Conservation (phyloP, 2,888 invertebrate genomes). For the Drosophila pseudotalamancana region DNA sequence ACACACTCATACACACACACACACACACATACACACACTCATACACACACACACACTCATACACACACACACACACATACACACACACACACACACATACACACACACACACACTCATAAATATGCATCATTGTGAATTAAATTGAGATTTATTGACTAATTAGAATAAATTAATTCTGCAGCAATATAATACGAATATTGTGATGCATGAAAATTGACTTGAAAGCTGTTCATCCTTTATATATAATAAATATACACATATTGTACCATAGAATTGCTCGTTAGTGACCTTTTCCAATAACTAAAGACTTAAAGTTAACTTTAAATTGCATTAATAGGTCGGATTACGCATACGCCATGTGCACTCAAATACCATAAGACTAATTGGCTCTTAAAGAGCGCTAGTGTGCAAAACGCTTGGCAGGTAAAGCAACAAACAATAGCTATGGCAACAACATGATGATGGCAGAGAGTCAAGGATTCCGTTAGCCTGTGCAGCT, state of each 20-base stretch:
- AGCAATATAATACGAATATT: slow-evolving; percentile 20
- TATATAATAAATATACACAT: no score
- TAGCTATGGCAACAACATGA: slow-evolving; percentile 42
- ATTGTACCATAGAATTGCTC: no score
- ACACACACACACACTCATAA: slow-evolving; percentile 14
- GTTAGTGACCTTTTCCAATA: no score
- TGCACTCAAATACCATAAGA: slow-evolving; percentile 56
- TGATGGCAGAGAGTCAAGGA: slow-evolving; percentile 13
- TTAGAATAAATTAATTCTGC: slow-evolving; percentile 82
- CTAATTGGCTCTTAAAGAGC: slow-evolving; percentile 66
- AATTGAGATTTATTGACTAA: slow-evolving; percentile 84
- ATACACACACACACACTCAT: slow-evolving; percentile 10
- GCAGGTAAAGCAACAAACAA: slow-evolving; percentile 30
- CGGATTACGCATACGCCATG: slow-evolving; percentile 65
- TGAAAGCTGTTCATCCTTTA: slow-evolving; percentile 3
- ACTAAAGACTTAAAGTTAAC: slow-evolving; percentile 43
- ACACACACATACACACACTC: no score
- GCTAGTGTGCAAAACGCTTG: slow-evolving; percentile 1
- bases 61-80: slow-evolving; percentile 6
- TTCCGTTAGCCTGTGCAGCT: slow-evolving; percentile 15
- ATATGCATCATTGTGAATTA: slow-evolving; percentile 56
- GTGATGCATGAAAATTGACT: neutral
- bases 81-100: slow-evolving; percentile 32
- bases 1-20: neutral
- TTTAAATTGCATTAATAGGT: slow-evolving; percentile 64